Percentiles rank a stretch among this genome's conserved stretches.
These are phyloP conservation scores for Siderastrea siderea DNA, from an alignment of 92 coral and sea anemone genomes.

Conservation along the genomic window DNA sequence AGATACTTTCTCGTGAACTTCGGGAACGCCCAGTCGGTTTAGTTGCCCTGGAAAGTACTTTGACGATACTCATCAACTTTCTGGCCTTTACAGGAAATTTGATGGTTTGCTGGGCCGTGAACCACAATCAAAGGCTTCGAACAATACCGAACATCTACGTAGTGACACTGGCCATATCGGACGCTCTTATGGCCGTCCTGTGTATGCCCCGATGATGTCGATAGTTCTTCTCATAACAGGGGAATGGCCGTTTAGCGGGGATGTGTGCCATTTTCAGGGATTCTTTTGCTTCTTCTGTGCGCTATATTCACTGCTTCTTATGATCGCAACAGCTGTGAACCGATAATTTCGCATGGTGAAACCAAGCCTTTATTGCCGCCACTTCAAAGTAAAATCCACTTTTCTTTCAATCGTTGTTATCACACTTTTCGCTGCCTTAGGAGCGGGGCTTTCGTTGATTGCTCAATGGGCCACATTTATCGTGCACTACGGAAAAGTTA, in stretches of 20 bases:
- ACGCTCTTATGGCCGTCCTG: conserved; percentile 80
- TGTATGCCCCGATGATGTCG: conserved; percentile 85
- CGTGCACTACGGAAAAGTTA: conserved; percentile 81
- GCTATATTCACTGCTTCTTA: conserved; percentile 76
- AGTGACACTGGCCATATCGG: conserved; percentile 84
- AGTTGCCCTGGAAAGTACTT: conserved; percentile 64
- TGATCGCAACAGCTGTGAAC: conserved; percentile 89
- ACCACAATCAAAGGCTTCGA: conserved; percentile 79
- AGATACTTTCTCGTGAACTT: conserved; percentile 46
- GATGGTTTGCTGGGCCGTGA: conserved; percentile 90
- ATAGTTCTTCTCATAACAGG: conserved; percentile 75
- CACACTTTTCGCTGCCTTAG: conserved; percentile 69
- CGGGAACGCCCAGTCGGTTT: conserved; percentile 48
- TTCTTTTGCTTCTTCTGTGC: conserved; percentile 84
- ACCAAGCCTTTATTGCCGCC: conserved; percentile 70
- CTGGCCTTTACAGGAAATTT: conserved; percentile 78
- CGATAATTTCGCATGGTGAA: conserved; percentile 85
- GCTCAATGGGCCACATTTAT: conserved; percentile 73
- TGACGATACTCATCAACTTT: conserved; percentile 68
- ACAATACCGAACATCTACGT: conserved; percentile 85
- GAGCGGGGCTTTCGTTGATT: conserved; percentile 77
- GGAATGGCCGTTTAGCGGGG: conserved; percentile 65
- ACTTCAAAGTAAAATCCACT: conserved; percentile 65
- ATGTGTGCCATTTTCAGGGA: conserved; percentile 84
- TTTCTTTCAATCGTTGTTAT: conserved; percentile 52